Percentiles rank a stretch among this genome's conserved stretches.
phyloP scores from a whole-genome alignment of 2,888 invertebrate genomes.

The Zelleria hepariella region DNA sequence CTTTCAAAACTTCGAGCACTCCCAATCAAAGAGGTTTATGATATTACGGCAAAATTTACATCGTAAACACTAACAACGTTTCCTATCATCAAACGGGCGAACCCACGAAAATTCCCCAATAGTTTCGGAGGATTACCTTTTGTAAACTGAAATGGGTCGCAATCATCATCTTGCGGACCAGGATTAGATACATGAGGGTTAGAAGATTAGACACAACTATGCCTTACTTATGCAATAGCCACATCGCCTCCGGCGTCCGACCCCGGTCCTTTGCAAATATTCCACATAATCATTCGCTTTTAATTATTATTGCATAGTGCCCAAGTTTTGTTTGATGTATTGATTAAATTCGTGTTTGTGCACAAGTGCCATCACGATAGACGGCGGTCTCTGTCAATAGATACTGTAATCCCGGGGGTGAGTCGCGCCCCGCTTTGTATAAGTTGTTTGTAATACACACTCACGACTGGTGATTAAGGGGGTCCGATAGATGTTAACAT shows the following conservation, averaged over 20 bases:
- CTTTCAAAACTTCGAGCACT: slow-evolving; percentile 43
- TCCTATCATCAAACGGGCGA: slow-evolving; percentile 13
- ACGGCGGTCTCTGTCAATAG: slow-evolving; percentile 43
- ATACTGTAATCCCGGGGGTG: slow-evolving; percentile 34
- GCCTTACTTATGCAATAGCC: slow-evolving; percentile 24
- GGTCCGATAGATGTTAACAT: not conserved
- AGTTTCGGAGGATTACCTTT: slow-evolving; percentile 70
- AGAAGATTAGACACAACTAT: slow-evolving; percentile 34
- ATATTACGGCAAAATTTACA: slow-evolving; percentile 68
- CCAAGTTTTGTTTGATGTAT: slow-evolving; percentile 69
- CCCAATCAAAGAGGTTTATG: slow-evolving; percentile 68
- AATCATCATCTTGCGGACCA: slow-evolving; percentile 66
- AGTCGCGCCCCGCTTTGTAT: not conserved
- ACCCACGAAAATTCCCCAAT: slow-evolving; percentile 53
- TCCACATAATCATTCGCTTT: slow-evolving; percentile 68
- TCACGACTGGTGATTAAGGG: not conserved
- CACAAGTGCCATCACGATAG: slow-evolving; percentile 46
- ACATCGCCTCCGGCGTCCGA: slow-evolving; percentile 40
- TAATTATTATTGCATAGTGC: slow-evolving; percentile 68
- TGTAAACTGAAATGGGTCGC: slow-evolving; percentile 69
- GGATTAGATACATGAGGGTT: slow-evolving; percentile 59
- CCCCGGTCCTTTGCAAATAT: slow-evolving; percentile 68
- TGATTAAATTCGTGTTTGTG: slow-evolving; percentile 68
- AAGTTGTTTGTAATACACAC: slow-evolving; percentile 1
- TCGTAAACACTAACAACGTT: slow-evolving; percentile 59